Percentiles rank a stretch among this genome's conserved stretches.
phyloP scores from a whole-genome alignment of 2,797 vertebrate species.

The Ctenopoma kingsleyae region DNA sequence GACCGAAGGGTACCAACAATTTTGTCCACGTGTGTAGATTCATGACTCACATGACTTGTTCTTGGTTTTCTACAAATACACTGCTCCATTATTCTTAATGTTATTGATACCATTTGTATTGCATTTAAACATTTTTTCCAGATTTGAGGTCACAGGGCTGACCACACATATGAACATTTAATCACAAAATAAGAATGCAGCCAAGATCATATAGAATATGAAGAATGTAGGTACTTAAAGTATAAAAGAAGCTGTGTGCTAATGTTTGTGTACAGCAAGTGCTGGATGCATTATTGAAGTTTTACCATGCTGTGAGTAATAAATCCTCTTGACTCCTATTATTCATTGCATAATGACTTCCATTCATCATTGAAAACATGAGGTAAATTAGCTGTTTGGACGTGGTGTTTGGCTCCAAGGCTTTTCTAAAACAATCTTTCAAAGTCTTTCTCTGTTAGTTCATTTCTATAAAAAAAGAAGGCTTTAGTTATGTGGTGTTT shows the following conservation, averaged over 20 bases:
- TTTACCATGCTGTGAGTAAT: constrained; percentile 62
- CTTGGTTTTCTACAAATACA: no score
- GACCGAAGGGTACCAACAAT: no score
- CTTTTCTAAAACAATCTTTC: constrained; percentile 55
- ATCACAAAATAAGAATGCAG: constrained; percentile 25
- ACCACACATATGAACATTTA: constrained; percentile 3
- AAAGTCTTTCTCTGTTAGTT: constrained; percentile 55
- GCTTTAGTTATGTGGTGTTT: constrained; percentile 24
- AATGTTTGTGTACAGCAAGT: constrained; percentile 52
- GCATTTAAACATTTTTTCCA: background rate
- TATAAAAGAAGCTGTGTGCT: constrained; percentile 39
- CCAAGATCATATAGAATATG: constrained; percentile 22
- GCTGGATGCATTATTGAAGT: constrained; percentile 68
- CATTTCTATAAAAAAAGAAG: constrained; percentile 48
- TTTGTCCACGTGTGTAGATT: no score
- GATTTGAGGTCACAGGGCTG: background rate
- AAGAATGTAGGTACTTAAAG: constrained; percentile 34
- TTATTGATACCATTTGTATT: background rate
- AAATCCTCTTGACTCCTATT: constrained; percentile 78
- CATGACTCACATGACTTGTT: no score
- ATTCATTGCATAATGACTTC: constrained; percentile 77
- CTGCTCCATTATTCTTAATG: no score
- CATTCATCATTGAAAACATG: constrained; percentile 78
- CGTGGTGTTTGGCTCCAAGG: constrained; percentile 56
- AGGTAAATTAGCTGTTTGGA: constrained; percentile 74